phyloP scores from a whole-genome alignment of 2,888 invertebrate species.

The Danaus chrysippus region DNA sequence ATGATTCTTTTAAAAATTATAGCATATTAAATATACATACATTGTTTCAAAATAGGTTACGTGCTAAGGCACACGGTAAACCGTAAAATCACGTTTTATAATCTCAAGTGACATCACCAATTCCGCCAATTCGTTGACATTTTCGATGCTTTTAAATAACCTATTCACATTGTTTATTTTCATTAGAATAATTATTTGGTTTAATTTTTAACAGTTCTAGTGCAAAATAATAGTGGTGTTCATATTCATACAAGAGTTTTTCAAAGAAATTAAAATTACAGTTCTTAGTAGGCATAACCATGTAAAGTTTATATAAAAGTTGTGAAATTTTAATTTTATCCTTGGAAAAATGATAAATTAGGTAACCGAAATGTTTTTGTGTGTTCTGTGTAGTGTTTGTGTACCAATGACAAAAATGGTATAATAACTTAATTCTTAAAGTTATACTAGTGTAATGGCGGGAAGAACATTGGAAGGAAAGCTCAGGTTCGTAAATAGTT shows the following conservation, averaged over 20 bases:
- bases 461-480: constrained; percentile 19
- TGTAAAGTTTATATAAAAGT: too few relatives aligned
- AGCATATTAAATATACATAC: background rate
- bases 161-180: constrained; percentile 33
- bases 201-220: background rate
- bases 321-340: too few relatives aligned
- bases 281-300: too few relatives aligned
- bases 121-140: constrained; percentile 36
- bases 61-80: constrained; percentile 6
- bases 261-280: too few relatives aligned
- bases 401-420: background rate
- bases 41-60: constrained; percentile 1
- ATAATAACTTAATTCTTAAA: background rate
- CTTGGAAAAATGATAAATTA: background rate
- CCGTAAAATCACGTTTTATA: constrained; percentile 19
- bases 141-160: constrained; percentile 42
- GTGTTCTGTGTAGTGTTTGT: background rate
- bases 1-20: too few relatives aligned
- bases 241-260: background rate
- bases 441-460: constrained; percentile 20
- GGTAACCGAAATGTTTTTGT: background rate
- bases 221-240: background rate
- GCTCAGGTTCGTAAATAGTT: constrained; percentile 13
- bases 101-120: background rate
- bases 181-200: constrained; percentile 4